Percentiles rank a stretch among this genome's conserved stretches.
These are phyloP conservation scores for Myrmecobius fasciatus DNA, from an alignment of 2,113 vertebrate species.

Conservation along the genomic window DNA sequence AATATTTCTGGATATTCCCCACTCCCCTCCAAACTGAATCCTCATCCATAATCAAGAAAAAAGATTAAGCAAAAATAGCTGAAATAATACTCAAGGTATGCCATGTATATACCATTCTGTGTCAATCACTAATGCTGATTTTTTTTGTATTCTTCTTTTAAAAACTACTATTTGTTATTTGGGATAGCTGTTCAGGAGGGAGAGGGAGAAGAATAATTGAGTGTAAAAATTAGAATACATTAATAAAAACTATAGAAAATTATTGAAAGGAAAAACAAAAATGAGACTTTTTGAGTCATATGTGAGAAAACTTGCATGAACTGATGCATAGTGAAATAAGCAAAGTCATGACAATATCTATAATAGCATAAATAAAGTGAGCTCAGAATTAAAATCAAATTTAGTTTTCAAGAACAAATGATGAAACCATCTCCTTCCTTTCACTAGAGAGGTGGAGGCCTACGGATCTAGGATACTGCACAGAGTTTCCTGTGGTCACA, in stretches of 20 bases:
- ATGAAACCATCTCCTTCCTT: neutral
- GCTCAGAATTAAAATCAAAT: neutral
- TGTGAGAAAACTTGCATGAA: too few species aligned
- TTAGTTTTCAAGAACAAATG: neutral
- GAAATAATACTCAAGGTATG: neutral
- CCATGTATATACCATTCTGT: neutral
- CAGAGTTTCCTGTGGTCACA: neutral
- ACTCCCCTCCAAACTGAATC: neutral
- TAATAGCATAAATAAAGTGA: neutral
- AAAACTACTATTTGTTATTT: neutral
- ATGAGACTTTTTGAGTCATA: too few species aligned
- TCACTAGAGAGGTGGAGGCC: neutral
- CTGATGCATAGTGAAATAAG: too few species aligned
- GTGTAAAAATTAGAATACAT: neutral
- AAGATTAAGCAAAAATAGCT: neutral
- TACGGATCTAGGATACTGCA: neutral
- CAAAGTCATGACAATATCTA: neutral
- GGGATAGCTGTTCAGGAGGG: neutral
- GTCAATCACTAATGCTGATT: neutral
- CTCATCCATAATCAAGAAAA: neutral
- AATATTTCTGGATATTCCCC: neutral
- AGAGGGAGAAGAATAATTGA: neutral
- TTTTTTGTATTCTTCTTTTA: neutral
- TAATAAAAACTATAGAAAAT: too few species aligned
- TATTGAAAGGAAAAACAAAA: too few species aligned